These are phyloP conservation scores for Hypsopygia costalis DNA, from an alignment of 2,888 invertebrate genomes.

Conservation along the genomic window DNA sequence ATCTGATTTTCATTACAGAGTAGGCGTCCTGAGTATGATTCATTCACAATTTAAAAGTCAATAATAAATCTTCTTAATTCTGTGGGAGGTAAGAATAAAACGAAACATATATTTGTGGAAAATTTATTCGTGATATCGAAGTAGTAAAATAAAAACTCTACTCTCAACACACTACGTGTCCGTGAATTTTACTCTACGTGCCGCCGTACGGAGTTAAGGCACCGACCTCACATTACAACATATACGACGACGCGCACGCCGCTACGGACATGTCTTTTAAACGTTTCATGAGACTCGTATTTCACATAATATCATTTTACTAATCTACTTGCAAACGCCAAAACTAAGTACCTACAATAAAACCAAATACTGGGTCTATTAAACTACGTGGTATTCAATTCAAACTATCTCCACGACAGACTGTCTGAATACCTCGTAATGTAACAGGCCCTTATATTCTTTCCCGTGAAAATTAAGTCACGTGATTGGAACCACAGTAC, in stretches of 20 bases:
- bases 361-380: too few relatives aligned
- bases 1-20: too few relatives aligned
- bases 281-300: neutral
- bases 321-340: neutral
- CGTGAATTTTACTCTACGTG: conserved; percentile 33
- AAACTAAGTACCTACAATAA: too few relatives aligned
- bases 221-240: conserved; percentile 15
- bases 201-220: conserved; percentile 29
- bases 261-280: neutral
- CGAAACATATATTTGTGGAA: conserved; percentile 42
- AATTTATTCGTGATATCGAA: conserved; percentile 70
- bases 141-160: conserved; percentile 73
- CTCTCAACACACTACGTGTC: conserved; percentile 54
- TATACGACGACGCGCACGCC: neutral
- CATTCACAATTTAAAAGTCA: too few relatives aligned
- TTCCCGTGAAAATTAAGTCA: too few relatives aligned
- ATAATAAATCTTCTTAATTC: too few relatives aligned
- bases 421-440: too few relatives aligned
- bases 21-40: too few relatives aligned
- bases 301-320: neutral
- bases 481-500: too few relatives aligned
- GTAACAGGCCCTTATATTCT: too few relatives aligned
- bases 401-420: too few relatives aligned
- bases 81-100: neutral
- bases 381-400: too few relatives aligned